A percentile compares a stretch with the other conserved stretches of the same genome.
These are phyloP conservation scores for Paedocypris sp. DNA, from an alignment of 2,113 vertebrate genomes.

Conservation along the genomic window DNA sequence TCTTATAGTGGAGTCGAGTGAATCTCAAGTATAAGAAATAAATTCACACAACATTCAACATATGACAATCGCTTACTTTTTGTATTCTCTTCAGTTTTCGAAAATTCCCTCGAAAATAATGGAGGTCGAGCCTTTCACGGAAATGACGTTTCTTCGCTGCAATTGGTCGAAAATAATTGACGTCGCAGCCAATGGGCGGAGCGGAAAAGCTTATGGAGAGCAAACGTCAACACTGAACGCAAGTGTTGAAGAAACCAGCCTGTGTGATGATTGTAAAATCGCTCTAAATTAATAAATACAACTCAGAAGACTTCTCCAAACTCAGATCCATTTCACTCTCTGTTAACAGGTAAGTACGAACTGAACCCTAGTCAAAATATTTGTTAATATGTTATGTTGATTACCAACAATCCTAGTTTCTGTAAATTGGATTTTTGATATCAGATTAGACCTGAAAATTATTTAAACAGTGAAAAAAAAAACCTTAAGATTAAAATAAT, in stretches of 20 bases:
- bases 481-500: too few species aligned
- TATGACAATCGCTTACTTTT: background rate
- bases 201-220: background rate
- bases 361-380: too few species aligned
- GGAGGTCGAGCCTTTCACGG: conserved; percentile 45
- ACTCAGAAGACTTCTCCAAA: background rate
- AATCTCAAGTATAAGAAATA: too few species aligned
- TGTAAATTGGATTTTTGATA: too few species aligned
- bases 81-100: background rate
- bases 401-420: too few species aligned
- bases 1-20: too few species aligned
- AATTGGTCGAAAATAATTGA: conserved; percentile 41
- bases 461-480: too few species aligned
- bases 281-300: background rate
- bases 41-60: too few species aligned
- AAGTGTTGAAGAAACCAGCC: background rate
- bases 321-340: too few species aligned
- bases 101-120: background rate
- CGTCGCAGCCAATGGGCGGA: background rate
- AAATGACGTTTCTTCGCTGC: conserved; percentile 14
- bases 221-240: conserved; percentile 1
- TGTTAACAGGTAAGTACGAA: conserved; percentile 8
- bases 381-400: too few species aligned
- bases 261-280: background rate
- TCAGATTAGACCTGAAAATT: too few species aligned